Conservation (phyloP, 2,113 vertebrate genomes). For the Merops nubicus region DNA sequence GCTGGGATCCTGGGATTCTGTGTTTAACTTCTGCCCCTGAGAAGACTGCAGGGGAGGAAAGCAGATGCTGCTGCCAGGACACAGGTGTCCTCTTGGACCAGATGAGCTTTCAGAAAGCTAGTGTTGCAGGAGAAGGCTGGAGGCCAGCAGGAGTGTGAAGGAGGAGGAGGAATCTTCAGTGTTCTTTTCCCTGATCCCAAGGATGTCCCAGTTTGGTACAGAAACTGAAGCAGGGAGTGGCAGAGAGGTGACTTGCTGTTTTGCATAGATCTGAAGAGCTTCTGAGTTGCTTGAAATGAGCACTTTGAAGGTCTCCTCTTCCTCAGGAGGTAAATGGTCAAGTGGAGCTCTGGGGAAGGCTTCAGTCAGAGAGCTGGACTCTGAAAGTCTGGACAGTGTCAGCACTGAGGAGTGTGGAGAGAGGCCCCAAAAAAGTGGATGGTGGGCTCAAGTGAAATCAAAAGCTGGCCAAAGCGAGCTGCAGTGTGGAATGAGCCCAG, state of each 20-base stretch:
- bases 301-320: not conserved
- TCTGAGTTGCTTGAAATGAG: slow-evolving; percentile 4
- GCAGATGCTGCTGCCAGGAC: fast-evolving
- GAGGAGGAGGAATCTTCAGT: not conserved
- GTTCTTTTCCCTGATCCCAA: not conserved
- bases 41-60: not conserved
- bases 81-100: not conserved
- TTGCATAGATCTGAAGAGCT: not conserved
- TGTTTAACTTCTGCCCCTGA: not conserved
- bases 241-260: not conserved
- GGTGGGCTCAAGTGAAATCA: not conserved
- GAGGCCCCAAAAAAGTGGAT: not conserved
- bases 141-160: not conserved
- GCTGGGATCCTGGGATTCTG: not conserved
- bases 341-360: not conserved
- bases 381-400: not conserved
- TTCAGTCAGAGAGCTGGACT: not conserved
- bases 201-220: not conserved
- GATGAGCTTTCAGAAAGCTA: not conserved
- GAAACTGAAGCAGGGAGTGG: not conserved
- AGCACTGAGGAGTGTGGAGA: not conserved
- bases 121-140: not conserved
- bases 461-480: not conserved
- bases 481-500: not conserved
- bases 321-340: not conserved